Evolutionary conservation across 1,140 invertebrate species (phyloP), one percentile per base, ranked within the genome.

Genomic region (Aphidius gifuensis): DNA sequence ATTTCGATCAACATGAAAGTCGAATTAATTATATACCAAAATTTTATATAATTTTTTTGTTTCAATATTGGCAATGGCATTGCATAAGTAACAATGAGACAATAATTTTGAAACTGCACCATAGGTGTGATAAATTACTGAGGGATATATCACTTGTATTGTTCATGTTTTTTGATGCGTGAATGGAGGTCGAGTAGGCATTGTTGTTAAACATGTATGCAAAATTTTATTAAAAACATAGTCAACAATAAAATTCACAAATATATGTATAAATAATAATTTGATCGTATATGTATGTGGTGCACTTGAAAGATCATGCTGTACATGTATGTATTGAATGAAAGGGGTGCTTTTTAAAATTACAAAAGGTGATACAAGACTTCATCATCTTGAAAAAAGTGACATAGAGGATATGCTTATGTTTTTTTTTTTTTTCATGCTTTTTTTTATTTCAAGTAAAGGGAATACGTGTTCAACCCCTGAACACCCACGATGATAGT

Each of bases 401-500:
- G 32, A 23, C 21, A n/a, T 50, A 6, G 44, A 57, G 23, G 38
- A 55, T 55, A 55, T 32, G 5, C 23, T 45, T 47, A 55, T 55
- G 66, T 68, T 68, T 61, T 68, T 66, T 32, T 32, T 3, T 32
- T 32, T 3, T 32, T 32, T 32, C 16, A 16, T 16, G 16, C 16
- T 32, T 1, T 32, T 32, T 54, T n/a, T 43, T n/a, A 38, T 38
- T 38, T 11, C 11, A 23, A 53, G 39, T 8, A 53, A 48, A 8
- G 46, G 56, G 23, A 60, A 53, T 58, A 54, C 60, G 54, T 64
- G 64, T 46, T 11, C 60, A 62, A 62, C 44, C 53, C 59, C 57
- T 42, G 65, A 64, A 68, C 62, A 53, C 60, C 60, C 58, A 66
- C 62, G 44, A 38, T 57, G 40, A 47, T 45, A 60, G 44, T 21